These are phyloP conservation scores for Steinernema scapterisci DNA, from an alignment of 2,888 invertebrate genomes.

Conservation along the genomic window DNA sequence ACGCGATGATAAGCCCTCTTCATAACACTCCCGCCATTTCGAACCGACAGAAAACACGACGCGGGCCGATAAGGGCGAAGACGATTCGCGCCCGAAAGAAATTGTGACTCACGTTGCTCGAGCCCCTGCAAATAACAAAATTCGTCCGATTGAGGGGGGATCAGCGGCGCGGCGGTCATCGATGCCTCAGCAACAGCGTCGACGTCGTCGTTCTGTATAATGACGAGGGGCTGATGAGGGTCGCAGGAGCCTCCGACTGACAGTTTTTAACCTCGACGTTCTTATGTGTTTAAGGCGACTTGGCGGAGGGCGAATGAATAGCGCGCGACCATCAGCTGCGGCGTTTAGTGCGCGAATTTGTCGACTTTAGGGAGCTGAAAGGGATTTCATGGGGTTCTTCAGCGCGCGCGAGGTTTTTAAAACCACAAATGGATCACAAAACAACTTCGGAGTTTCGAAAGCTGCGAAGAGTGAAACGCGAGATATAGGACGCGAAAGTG, in stretches of 20 bases:
- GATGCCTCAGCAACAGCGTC: not conserved
- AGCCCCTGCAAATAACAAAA: not conserved
- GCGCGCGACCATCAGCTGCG: not conserved
- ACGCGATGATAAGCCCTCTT: conserved; percentile 8
- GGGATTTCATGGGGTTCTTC: too few species aligned
- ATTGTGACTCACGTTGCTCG: not conserved
- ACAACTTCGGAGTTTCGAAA: too few species aligned
- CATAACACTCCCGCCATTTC: too few species aligned
- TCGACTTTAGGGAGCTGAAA: too few species aligned
- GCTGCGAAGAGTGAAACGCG: too few species aligned
- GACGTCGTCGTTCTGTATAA: conserved; percentile 5
- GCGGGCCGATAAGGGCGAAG: not conserved
- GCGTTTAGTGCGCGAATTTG: too few species aligned
- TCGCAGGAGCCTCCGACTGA: conserved; percentile 7
- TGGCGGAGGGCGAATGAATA: not conserved
- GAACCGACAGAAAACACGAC: not conserved
- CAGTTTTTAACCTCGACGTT: conserved; percentile 11
- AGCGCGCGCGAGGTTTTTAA: too few species aligned
- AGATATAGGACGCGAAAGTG: too few species aligned
- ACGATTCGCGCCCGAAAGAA: not conserved
- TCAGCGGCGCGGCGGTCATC: conserved; percentile 16
- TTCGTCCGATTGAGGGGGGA: conserved; percentile 10
- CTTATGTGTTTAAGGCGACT: not conserved
- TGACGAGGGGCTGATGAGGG: not conserved
- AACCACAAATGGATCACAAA: too few species aligned